Base-by-base conservation (phyloP, 1,140 invertebrate species). In the Kradibia gibbosae region DNA sequence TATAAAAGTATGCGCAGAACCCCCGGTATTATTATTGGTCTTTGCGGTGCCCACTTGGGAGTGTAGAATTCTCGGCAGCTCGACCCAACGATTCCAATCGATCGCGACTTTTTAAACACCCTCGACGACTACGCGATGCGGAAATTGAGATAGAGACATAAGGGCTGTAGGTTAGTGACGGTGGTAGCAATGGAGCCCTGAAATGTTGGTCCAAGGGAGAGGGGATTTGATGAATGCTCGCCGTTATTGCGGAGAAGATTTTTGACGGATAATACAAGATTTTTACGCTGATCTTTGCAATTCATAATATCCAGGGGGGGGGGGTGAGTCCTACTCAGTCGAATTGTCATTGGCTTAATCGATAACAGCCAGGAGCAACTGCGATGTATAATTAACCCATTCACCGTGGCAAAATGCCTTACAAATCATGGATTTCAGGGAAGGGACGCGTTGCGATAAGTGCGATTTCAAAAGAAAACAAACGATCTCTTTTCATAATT, bases 21-120 rank as follows among this genome's bases (percentile, higher is more conserved):
- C 55, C 57, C 50, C 17, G 28, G n/a, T 60, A 60, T 75, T 75
- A 75, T 75, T 75, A 75, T 72, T 73, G 73, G 75, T 72, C 60
- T 71, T 70, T 50, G 81, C 67, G 81, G 72, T 81, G 55, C 70
- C 45, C 72, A 55, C 62, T 67, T 34, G 20, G 62, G 34, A 67
- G 62, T 67, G 20, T n/a, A 67, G 75, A 81, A 81, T 81, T 60
- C 72, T 53, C 7, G 34, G 34, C 2, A 67, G 34, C 62, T 31
- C 70, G 70, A 55, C 25, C 70, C 45, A 50, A 25, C 1, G 25
- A 3, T 25, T 50, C n/a, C 42, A 31, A 74, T 74, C 39, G 42
- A 72, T 72, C 70, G 48, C 28, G 48, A 73, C 71, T 53, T 36
- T 75, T 57, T 42, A 34, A 73, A 75, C 31, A 34, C 50, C 73